These are phyloP conservation scores for Nomada fucata DNA, from an alignment of 2,888 invertebrate species.

Conservation along the genomic window DNA sequence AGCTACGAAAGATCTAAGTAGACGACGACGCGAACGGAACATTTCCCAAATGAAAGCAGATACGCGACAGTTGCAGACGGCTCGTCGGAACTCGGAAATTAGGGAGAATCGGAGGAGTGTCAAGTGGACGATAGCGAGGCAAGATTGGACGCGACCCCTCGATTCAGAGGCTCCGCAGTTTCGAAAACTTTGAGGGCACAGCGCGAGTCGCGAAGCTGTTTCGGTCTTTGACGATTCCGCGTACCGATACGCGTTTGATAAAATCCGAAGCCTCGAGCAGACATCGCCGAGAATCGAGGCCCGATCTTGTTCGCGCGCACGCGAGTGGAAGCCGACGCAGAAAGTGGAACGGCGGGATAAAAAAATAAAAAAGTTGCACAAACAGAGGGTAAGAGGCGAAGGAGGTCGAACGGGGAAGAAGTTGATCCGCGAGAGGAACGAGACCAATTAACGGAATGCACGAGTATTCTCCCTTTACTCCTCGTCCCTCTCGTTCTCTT, in stretches of 20 bases:
- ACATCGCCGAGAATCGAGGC: neutral
- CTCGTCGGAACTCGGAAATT: neutral
- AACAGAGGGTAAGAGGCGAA: neutral
- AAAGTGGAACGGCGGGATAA: neutral
- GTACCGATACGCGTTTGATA: neutral
- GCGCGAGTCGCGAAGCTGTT: too few relatives aligned
- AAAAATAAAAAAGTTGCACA: neutral
- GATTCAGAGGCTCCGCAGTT: too few relatives aligned
- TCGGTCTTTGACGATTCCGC: neutral
- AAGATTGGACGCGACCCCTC: constrained; percentile 4
- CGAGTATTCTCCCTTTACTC: constrained; percentile 4
- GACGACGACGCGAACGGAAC: neutral
- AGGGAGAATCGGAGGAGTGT: constrained; percentile 15
- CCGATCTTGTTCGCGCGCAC: neutral
- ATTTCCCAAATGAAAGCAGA: neutral
- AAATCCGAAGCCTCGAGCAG: too few relatives aligned
- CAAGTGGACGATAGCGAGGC: neutral
- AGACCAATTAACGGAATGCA: constrained; percentile 62
- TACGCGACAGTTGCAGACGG: neutral
- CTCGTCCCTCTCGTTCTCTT: neutral
- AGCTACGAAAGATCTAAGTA: neutral
- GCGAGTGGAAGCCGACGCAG: neutral
- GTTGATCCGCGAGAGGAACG: constrained; percentile 49
- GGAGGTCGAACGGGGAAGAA: constrained; percentile 34
- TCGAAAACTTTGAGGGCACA: too few relatives aligned